Conservation (phyloP, 2,113 vertebrate genomes). For the Terrapene triunguis region DNA sequence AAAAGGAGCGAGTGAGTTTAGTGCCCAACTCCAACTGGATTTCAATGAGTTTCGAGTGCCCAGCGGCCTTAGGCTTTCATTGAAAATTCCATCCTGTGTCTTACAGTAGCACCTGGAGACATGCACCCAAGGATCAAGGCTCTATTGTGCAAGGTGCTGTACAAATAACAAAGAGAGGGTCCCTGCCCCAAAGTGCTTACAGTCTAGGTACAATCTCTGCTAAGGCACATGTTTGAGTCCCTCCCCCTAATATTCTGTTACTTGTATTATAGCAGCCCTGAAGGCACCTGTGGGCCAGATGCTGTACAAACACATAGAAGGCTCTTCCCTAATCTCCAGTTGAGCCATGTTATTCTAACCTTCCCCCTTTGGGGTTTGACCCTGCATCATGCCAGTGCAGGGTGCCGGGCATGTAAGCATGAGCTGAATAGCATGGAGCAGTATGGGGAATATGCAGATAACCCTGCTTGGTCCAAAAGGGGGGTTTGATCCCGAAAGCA, state of each 20-base stretch:
- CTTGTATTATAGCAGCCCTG: not conserved
- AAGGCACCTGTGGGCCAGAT: not conserved
- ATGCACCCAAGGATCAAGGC: not conserved
- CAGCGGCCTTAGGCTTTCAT: accelerated
- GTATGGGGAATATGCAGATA: not conserved
- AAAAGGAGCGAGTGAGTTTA: not conserved
- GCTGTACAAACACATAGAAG: not conserved
- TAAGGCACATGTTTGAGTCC: not conserved
- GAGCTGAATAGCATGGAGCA: not conserved
- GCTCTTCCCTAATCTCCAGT: not conserved
- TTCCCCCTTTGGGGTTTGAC: not conserved
- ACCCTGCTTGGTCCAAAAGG: not conserved
- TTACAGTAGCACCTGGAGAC: not conserved
- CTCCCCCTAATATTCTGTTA: not conserved
- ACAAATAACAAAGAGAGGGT: not conserved
- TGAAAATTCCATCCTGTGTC: not conserved
- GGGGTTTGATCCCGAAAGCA: not conserved
- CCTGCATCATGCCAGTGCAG: not conserved
- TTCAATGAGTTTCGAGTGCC: accelerated
- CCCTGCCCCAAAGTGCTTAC: not conserved
- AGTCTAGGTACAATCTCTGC: not conserved
- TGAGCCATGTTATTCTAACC: not conserved
- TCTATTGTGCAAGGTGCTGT: not conserved
- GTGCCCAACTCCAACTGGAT: not conserved
- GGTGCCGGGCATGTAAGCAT: not conserved